Conservation (phyloP, 2,797 vertebrate species). For the Clarias platycephalus region DNA sequence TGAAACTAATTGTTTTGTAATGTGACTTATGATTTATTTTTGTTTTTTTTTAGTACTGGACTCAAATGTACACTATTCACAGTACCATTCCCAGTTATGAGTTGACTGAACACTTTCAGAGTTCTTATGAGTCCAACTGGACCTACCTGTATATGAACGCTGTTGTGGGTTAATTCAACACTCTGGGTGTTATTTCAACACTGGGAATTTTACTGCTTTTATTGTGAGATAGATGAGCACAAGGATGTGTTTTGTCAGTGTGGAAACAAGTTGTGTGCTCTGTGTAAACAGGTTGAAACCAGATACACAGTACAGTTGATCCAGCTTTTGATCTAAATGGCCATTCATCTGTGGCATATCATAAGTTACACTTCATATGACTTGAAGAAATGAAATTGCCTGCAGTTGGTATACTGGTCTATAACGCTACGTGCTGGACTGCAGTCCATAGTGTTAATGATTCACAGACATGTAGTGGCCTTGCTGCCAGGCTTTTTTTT, state of each 20-base stretch:
- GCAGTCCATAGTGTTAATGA: background rate
- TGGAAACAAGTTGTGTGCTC: background rate
- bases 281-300: background rate
- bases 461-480: conserved; percentile 17
- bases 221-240: background rate
- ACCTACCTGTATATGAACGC: no score
- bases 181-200: no score
- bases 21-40: no score
- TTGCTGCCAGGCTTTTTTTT: conserved; percentile 6
- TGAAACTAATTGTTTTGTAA: no score
- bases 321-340: conserved; percentile 25
- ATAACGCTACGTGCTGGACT: background rate
- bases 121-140: no score
- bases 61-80: no score
- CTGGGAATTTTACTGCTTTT: no score
- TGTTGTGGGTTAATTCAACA: no score
- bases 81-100: no score
- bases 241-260: background rate
- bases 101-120: no score
- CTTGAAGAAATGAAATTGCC: conserved; percentile 5
- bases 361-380: conserved; percentile 4
- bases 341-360: conserved; percentile 8
- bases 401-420: conserved; percentile 1
- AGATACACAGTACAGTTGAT: background rate
- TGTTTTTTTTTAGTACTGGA: no score